Conservation (phyloP, 2,113 vertebrate genomes). For the Microtus pennsylvanicus region DNA sequence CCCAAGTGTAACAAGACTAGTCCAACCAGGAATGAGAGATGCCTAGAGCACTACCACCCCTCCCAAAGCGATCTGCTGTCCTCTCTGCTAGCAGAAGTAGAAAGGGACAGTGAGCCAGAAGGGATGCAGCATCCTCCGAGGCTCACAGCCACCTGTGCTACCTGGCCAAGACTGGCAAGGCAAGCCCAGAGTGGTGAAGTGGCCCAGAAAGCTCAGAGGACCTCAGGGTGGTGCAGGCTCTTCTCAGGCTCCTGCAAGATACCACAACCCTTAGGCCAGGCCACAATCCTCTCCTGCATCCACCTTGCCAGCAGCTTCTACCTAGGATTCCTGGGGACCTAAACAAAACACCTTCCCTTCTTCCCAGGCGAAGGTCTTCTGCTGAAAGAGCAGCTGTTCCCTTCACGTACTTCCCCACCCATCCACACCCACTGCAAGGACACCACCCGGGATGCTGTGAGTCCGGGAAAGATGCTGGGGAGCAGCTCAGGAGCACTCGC, state of each 20-base stretch:
- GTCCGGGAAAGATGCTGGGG: background rate
- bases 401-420: background rate
- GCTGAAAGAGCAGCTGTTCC: background rate
- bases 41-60: background rate
- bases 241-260: background rate
- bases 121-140: background rate
- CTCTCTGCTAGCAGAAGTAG: background rate
- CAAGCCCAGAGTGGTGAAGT: background rate
- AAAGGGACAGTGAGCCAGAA: background rate
- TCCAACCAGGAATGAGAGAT: background rate
- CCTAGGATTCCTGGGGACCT: background rate
- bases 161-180: background rate
- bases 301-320: background rate
- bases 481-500: background rate
- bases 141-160: background rate
- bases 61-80: background rate
- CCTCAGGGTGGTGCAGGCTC: background rate
- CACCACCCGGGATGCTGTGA: background rate
- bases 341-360: background rate
- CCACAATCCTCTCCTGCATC: slow-evolving; percentile 20
- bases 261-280: background rate
- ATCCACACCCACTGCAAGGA: background rate
- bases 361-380: background rate
- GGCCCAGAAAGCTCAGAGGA: background rate
- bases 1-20: background rate